Evolutionary conservation across 2,113 vertebrate genomes (phyloP), one percentile per base, ranked within the genome.

Genomic region (Protobothrops flavoviridis): DNA sequence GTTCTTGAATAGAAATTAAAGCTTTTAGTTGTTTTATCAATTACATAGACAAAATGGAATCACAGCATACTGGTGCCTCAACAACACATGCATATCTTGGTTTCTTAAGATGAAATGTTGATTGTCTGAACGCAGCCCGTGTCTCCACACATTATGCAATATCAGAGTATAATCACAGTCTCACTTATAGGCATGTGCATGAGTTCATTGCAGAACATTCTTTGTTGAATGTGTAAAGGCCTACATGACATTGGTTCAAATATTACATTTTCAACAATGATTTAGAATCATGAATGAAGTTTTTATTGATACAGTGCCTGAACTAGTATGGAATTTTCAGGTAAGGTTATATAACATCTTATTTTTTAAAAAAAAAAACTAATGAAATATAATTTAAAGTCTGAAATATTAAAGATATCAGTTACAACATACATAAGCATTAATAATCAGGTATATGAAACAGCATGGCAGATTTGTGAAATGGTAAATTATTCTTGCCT

Each of bases 341-440:
- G 4, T 87, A 43, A 86, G 17, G 23, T 50, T 59, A 91, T 26
- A 59, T 26, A 57, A 91, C 12, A 17, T 20, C 8, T 81, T 45
- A 56, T 55, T 81, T 87, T 50, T 48, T 50, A 12, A 85, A 33
- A 21, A 45, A 45, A 2, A 50, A 29, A 10, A 24, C 33, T 15
- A 52, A 64, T 69, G 5, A 87, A 52, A 43, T 2, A 24, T n/a
- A 10, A 0, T 0, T 33, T 33, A 64, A 17, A 12, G 52, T 0
- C 5, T 0, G 50, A 24, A 21, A n/a, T 1, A 52, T 39, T 33
- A 24, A 0, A 0, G 50, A 74, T 13, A 0, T 1, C 7, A 0
- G 0, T 0, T 0, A 0, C 20, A 91, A 85, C 4, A 45, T 45
- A 86, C 0, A 0, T 3, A 0, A 2, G 7, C 5, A 21, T 3